phyloP scores from a whole-genome alignment of 2,113 vertebrate genomes.

The Geococcyx californianus region DNA sequence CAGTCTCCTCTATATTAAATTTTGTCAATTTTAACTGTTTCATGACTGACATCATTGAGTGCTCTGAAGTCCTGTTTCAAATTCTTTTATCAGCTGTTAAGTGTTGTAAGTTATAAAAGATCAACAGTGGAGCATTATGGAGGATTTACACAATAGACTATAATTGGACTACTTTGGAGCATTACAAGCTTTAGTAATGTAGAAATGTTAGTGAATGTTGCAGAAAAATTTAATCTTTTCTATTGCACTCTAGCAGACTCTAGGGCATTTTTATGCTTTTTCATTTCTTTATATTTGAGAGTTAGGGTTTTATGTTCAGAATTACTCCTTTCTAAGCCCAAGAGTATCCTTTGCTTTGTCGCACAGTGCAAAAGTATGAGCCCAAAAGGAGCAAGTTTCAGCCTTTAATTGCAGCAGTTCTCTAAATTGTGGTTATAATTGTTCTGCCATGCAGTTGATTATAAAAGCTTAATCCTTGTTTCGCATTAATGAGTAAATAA shows the following conservation, averaged over 20 bases:
- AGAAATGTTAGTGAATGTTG: neutral
- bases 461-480: neutral
- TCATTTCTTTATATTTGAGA: neutral
- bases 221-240: neutral
- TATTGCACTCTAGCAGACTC: neutral
- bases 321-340: neutral
- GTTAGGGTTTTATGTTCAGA: neutral
- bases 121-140: neutral
- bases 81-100: neutral
- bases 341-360: neutral
- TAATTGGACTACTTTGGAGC: neutral
- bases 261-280: neutral
- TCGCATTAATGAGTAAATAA: accelerated
- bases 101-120: neutral
- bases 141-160: neutral
- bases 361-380: neutral
- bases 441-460: neutral
- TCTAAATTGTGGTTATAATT: neutral
- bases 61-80: neutral
- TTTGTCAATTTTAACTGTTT: neutral
- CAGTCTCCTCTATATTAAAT: neutral
- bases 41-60: neutral
- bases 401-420: neutral
- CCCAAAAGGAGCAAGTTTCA: neutral
- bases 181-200: neutral